A percentile compares a stretch with the other conserved stretches of the same genome.
Evolutionary conservation across 2,797 vertebrate species (phyloP).

Genomic region (Rhinichthys osculus): DNA sequence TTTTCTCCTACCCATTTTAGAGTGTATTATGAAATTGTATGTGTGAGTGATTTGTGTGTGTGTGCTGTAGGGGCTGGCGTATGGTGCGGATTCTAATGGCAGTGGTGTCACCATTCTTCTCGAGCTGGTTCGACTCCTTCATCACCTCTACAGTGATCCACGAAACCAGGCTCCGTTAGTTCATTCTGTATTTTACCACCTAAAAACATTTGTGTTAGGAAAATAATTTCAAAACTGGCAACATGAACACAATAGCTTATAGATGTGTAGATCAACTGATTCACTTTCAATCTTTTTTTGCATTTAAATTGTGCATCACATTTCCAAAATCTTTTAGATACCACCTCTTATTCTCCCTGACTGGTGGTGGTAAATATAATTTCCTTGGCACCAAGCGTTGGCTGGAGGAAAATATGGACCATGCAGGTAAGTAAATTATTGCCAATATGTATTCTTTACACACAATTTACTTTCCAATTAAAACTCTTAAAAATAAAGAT

Average conservation of each 20-base stretch:
- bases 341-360: constrained; percentile 82
- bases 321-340: constrained; percentile 67
- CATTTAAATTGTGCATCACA: neutral
- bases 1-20: neutral
- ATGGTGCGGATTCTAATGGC: constrained; percentile 84
- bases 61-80: constrained; percentile 78
- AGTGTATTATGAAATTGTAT: neutral
- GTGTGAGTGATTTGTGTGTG: constrained; percentile 15
- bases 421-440: constrained; percentile 73
- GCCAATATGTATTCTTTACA: neutral
- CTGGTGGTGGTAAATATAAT: constrained; percentile 84
- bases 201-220: neutral
- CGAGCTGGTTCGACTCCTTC: constrained; percentile 81
- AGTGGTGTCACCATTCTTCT: constrained; percentile 81
- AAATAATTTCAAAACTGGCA: neutral
- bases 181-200: neutral
- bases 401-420: constrained; percentile 84
- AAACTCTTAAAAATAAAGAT: neutral
- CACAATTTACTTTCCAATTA: neutral
- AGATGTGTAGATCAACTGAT: neutral
- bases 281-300: constrained; percentile 8
- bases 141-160: constrained; percentile 75
- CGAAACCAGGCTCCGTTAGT: constrained; percentile 79
- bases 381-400: constrained; percentile 84
- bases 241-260: neutral